phyloP scores from a whole-genome alignment of 2,888 invertebrate species.

The Rhabditoides inermis region DNA sequence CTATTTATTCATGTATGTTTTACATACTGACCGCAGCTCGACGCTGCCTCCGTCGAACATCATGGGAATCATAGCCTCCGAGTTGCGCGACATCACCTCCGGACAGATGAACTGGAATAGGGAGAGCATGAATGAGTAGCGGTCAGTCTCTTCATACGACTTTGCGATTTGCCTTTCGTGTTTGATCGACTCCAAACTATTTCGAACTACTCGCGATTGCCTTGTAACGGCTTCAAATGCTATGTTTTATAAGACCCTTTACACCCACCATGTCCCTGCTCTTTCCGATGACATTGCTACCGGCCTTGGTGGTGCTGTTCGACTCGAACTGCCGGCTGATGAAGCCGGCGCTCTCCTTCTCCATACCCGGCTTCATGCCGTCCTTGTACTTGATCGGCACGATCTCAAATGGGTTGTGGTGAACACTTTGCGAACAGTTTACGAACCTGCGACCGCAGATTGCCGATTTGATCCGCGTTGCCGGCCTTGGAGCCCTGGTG shows the following conservation, averaged over 20 bases:
- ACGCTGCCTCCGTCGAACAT: constrained; percentile 15
- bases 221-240: too few relatives aligned
- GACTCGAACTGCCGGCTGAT: constrained; percentile 40
- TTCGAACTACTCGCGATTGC: too few relatives aligned
- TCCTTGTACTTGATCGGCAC: constrained; percentile 32
- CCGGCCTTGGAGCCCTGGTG: not conserved
- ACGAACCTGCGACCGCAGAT: constrained; percentile 27
- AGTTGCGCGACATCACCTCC: not conserved
- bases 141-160: not conserved
- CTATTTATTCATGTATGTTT: not conserved
- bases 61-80: constrained; percentile 26
- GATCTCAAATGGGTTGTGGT: constrained; percentile 18
- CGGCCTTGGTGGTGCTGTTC: constrained; percentile 35
- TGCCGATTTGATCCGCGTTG: constrained; percentile 21
- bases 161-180: too few relatives aligned
- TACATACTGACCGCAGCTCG: not conserved
- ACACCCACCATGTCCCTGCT: too few relatives aligned
- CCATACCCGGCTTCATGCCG: constrained; percentile 30
- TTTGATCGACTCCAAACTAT: too few relatives aligned
- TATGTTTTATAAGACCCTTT: too few relatives aligned
- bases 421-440: not conserved
- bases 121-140: constrained; percentile 9
- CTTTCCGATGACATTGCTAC: constrained; percentile 40
- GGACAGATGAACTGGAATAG: not conserved
- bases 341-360: constrained; percentile 35